Base-by-base conservation (phyloP, 2,797 vertebrate genomes). In the Pelobates cultripes region DNA sequence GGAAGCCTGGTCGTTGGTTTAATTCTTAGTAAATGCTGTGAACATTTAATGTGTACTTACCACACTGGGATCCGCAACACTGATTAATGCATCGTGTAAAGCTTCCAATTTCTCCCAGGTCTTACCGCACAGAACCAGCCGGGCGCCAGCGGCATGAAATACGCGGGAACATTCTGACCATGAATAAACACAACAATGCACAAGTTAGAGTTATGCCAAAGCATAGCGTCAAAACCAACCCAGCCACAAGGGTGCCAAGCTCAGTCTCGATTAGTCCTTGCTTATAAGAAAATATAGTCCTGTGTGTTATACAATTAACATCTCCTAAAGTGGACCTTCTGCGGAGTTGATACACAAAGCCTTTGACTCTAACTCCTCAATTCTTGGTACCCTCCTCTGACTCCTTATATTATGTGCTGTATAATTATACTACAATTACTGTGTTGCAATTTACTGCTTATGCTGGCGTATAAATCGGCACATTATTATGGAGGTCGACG, bases 31-130 rank as follows among this genome's bases (percentile, higher is more conserved):
- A 51, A 51, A 51, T 5, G 47, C 28, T 28, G 8, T 45, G 69
- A 1, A 42, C 4, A 4, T 7, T n/a, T 28, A 64, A 64, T 2
- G 17, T 70, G 12, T 43, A 88, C 94, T 91, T 86, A 97, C 98
- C 90, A 88, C 90, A 80, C 91, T 95, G 72, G 96, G 97, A 84
- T 99, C 96, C 67, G 96, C 93, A 12, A 91, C 93, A 0, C 85
- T 93, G 14, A 92, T 94, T 87, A 99, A 88, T 68, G 94, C 89
- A 43, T 97, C 95, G 13, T 94, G 92, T 43, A 99, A 91, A 44
- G 90, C 95, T 90, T 99, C 95, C 60, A 99, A 89, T 61, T 96
- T 96, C 75, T 99, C 97, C 96, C 96, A 96, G 66, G 89, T 94
- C 10, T 92, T 95, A 8, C 97, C 97, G 84, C 98, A 97, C 28